Percentiles rank a stretch among this genome's conserved stretches.
Conservation (phyloP, 2,113 vertebrate species). For the Chloebia gouldiae region DNA sequence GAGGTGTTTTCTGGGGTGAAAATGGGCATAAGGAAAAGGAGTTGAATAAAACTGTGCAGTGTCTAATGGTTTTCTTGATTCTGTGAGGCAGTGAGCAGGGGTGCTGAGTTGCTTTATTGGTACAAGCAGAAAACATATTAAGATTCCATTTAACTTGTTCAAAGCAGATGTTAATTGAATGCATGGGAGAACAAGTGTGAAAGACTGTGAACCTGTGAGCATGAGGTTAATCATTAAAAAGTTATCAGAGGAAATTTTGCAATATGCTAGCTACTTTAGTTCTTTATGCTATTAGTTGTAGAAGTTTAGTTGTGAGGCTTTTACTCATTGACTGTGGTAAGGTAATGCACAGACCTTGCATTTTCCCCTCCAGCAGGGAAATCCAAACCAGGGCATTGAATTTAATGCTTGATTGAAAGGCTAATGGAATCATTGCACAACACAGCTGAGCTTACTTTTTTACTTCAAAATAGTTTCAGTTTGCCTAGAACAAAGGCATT, state of each 20-base stretch:
- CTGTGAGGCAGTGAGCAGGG: not conserved
- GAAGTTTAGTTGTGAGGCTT: conserved; percentile 29
- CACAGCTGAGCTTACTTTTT: conserved; percentile 63
- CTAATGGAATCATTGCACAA: conserved; percentile 67
- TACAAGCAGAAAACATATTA: not conserved
- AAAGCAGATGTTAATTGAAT: conserved; percentile 8
- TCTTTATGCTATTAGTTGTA: conserved; percentile 57
- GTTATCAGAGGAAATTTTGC: conserved; percentile 51
- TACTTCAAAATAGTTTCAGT: not conserved
- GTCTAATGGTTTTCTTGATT: not conserved
- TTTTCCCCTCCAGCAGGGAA: conserved; percentile 46
- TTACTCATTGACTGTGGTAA: conserved; percentile 35
- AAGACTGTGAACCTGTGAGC: not conserved
- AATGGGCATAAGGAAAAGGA: not conserved
- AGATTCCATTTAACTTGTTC: not conserved
- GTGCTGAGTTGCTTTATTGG: not conserved
- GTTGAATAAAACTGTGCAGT: not conserved
- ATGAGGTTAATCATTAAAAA: conserved; percentile 21
- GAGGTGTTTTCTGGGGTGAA: not conserved
- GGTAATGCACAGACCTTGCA: conserved; percentile 38
- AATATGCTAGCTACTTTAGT: conserved; percentile 47
- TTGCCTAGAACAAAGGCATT: not conserved
- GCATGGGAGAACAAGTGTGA: not conserved
- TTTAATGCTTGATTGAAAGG: conserved; percentile 69
- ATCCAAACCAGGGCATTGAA: conserved; percentile 58